Evolutionary conservation across 2,113 vertebrate species (phyloP).

Genomic region (Aldabrachelys gigantea): DNA sequence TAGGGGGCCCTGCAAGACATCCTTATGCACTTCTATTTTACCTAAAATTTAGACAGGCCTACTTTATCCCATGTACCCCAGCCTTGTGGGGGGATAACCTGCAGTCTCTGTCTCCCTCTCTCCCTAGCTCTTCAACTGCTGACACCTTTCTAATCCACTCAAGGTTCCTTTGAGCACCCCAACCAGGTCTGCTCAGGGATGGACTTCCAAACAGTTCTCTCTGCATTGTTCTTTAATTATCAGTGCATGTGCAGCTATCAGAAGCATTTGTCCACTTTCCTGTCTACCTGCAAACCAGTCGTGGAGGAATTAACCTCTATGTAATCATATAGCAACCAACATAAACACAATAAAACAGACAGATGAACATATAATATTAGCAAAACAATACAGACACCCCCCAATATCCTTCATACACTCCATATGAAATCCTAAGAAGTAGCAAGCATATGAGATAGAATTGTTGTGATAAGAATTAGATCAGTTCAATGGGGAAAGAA

Average conservation of each 20-base stretch:
- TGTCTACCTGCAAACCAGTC: neutral
- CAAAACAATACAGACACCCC: neutral
- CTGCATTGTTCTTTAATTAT: neutral
- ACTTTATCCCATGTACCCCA: neutral
- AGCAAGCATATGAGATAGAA: neutral
- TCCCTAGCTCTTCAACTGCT: neutral
- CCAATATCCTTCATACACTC: neutral
- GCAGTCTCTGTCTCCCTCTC: neutral
- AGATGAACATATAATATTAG: neutral
- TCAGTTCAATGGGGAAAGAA: neutral
- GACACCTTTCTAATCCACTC: too few species aligned
- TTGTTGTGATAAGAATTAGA: neutral
- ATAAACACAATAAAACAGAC: neutral
- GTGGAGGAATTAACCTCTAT: neutral
- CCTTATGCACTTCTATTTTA: constrained; percentile 21
- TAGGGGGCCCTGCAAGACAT: constrained; percentile 31
- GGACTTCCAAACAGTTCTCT: neutral
- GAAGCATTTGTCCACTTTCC: neutral
- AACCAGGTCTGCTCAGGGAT: accelerated
- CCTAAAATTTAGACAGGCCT: neutral
- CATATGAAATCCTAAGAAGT: neutral
- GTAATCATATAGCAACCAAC: neutral
- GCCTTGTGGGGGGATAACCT: neutral
- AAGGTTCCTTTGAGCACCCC: neutral
- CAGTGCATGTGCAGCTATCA: neutral